Percentiles rank a stretch among this genome's conserved stretches.
These are phyloP conservation scores for Chromoteleia sp. DNA, from an alignment of 2,888 invertebrate genomes.

Conservation along the genomic window DNA sequence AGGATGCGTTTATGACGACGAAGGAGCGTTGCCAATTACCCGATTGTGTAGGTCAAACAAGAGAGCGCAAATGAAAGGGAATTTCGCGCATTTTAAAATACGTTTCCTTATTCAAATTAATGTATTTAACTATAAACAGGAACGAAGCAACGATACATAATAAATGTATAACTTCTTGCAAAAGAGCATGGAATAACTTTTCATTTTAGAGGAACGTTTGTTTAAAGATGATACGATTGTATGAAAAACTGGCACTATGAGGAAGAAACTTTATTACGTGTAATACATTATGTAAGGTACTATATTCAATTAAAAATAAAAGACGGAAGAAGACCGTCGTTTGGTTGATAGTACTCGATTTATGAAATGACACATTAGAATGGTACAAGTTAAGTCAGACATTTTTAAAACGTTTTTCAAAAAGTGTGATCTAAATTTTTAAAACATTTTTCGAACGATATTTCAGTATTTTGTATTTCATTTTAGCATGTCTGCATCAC, in stretches of 20 bases:
- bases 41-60: slow-evolving; percentile 10
- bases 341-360: neutral
- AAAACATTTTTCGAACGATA: too few species aligned
- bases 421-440: too few species aligned
- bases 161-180: too few species aligned
- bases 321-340: neutral
- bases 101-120: neutral
- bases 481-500: too few species aligned
- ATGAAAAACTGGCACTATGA: slow-evolving; percentile 8
- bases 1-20: slow-evolving; percentile 41
- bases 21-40: slow-evolving; percentile 38
- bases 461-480: too few species aligned
- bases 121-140: neutral
- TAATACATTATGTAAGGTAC: slow-evolving; percentile 8
- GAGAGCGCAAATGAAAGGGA: neutral
- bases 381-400: neutral
- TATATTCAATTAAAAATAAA: slow-evolving; percentile 1
- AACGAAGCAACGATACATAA: too few species aligned
- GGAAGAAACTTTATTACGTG: slow-evolving; percentile 3
- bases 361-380: neutral
- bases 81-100: neutral
- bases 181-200: neutral
- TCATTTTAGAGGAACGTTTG: neutral
- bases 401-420: too few species aligned
- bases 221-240: slow-evolving; percentile 12